Evolutionary conservation across 2,888 invertebrate species (phyloP).

Genomic region (Conops quadrifasciatus): DNA sequence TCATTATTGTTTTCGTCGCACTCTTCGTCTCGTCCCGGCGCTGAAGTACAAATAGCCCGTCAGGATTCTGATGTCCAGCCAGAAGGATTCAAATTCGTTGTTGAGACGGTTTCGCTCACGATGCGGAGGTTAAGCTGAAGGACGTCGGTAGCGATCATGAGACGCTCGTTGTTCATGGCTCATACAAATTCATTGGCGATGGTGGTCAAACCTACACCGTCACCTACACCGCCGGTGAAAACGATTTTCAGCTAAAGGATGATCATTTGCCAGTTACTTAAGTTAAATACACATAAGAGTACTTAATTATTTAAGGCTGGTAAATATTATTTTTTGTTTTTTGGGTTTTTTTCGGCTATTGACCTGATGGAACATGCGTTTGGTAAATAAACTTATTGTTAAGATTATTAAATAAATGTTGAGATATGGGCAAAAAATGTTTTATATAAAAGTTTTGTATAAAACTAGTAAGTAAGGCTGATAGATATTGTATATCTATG

Average conservation of each 20-base stretch:
- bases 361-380: too few species aligned
- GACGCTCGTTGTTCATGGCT: slow-evolving; percentile 49
- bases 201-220: slow-evolving; percentile 48
- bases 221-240: slow-evolving; percentile 48
- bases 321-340: too few species aligned
- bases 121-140: slow-evolving; percentile 43
- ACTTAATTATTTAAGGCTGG: too few species aligned
- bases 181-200: slow-evolving; percentile 46
- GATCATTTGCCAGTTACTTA: slow-evolving; percentile 16
- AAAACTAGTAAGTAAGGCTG: too few species aligned
- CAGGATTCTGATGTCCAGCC: slow-evolving; percentile 20
- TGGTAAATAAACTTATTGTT: slow-evolving; percentile 69
- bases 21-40: slow-evolving; percentile 46
- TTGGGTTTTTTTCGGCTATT: too few species aligned
- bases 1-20: slow-evolving; percentile 46
- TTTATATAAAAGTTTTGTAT: too few species aligned
- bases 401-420: too few species aligned
- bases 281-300: neutral
- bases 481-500: too few species aligned
- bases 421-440: too few species aligned
- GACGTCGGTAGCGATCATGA: slow-evolving; percentile 41
- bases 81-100: slow-evolving; percentile 36
- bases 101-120: slow-evolving; percentile 46
- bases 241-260: slow-evolving; percentile 45
- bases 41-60: slow-evolving; percentile 43